These are phyloP conservation scores for Oryzias dopingdopingensis DNA, from an alignment of 2,797 vertebrate species.

Conservation along the genomic window DNA sequence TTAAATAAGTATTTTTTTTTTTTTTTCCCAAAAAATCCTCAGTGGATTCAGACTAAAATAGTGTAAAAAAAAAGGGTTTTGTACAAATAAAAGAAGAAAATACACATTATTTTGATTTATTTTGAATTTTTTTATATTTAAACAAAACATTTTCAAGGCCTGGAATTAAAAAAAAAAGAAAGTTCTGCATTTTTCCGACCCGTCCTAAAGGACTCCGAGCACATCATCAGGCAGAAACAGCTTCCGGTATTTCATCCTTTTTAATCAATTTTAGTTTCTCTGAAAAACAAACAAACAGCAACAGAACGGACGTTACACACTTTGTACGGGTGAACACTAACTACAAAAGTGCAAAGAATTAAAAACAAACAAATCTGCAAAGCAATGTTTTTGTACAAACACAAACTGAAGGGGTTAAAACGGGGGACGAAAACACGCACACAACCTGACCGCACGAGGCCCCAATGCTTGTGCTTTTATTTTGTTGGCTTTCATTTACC, in stretches of 20 bases:
- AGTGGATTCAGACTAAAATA: too few relatives aligned
- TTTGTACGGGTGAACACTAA: slow-evolving; percentile 60
- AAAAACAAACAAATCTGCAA: slow-evolving; percentile 36
- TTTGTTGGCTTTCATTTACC: neutral
- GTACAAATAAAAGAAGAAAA: too few relatives aligned
- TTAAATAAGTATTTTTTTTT: too few relatives aligned
- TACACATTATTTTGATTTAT: too few relatives aligned
- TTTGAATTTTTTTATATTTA: too few relatives aligned
- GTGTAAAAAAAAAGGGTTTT: too few relatives aligned
- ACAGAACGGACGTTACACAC: slow-evolving; percentile 61
- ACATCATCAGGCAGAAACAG: slow-evolving; percentile 30
- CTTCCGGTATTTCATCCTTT: slow-evolving; percentile 55
- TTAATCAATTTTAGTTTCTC: slow-evolving; percentile 71
- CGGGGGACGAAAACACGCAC: neutral
- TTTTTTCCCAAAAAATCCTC: too few relatives aligned
- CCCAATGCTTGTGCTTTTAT: slow-evolving; percentile 15
- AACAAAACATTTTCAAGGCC: too few relatives aligned
- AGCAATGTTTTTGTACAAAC: slow-evolving; percentile 38
- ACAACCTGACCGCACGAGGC: slow-evolving; percentile 6
- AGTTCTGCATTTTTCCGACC: too few relatives aligned
- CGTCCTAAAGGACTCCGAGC: too few relatives aligned
- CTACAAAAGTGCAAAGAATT: slow-evolving; percentile 66
- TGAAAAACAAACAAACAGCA: slow-evolving; percentile 45
- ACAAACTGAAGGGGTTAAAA: slow-evolving; percentile 2
- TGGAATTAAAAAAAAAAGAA: too few relatives aligned